A percentile compares a stretch with the other conserved stretches of the same genome.
These are phyloP conservation scores for Pinna nobilis DNA, from an alignment of 1,140 invertebrate species.

Conservation along the genomic window DNA sequence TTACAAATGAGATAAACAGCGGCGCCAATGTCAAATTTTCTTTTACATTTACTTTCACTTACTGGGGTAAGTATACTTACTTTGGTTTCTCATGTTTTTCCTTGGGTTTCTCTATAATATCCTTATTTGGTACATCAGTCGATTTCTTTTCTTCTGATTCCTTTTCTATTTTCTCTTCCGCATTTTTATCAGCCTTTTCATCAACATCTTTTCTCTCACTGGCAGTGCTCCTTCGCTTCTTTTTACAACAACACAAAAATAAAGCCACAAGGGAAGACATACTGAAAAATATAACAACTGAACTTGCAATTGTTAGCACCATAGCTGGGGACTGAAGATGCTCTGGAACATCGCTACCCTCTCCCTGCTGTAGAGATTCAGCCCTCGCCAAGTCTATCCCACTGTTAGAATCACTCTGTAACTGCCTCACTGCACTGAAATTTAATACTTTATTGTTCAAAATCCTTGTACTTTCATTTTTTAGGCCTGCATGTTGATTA, in stretches of 20 bases:
- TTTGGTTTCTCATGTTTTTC: background rate
- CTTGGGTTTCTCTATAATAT: background rate
- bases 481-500: too few species aligned
- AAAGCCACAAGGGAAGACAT: conserved; percentile 55
- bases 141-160: conserved; percentile 1
- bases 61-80: background rate
- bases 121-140: background rate
- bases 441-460: too few species aligned
- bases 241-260: conserved; percentile 63
- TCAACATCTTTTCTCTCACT: background rate
- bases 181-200: background rate
- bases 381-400: too few species aligned
- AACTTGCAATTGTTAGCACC: conserved; percentile 48
- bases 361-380: too few species aligned
- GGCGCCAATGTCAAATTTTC: too few species aligned
- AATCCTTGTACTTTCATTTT: too few species aligned
- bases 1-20: too few species aligned
- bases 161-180: conserved; percentile 5
- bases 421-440: too few species aligned
- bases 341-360: too few species aligned
- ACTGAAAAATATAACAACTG: conserved; percentile 48
- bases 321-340: too few species aligned
- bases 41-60: background rate
- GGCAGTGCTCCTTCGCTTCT: conserved; percentile 24
- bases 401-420: too few species aligned